Evolutionary conservation across 2,888 invertebrate species (phyloP), one percentile per base, ranked within the genome.

Genomic region (Acronicta alni): DNA sequence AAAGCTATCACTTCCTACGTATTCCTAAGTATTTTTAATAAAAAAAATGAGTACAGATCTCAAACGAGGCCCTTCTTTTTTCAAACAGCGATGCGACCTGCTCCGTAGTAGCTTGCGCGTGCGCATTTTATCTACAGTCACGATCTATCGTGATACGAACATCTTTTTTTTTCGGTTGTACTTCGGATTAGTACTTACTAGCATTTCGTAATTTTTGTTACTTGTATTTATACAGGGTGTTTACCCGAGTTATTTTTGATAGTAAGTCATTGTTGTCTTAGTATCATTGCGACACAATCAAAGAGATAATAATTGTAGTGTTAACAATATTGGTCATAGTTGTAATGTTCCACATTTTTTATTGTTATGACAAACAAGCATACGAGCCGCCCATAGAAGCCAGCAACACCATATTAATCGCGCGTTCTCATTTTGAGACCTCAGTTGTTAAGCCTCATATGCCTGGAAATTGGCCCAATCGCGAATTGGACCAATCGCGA

Each of bases 131-230:
- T 80, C 77, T 62, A 57, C 78, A 68, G 84, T 86, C 86, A 87
- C 86, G 87, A 86, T 82, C 82, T 69, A 67, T 80, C 82, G 82
- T 80, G 81, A 82, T 75, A 76, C 64, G 68, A 59, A 72, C 68
- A 71, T 61, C 77, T 81, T 78, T 76, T 70, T 71, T 75, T 45
- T 69, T 61, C 55, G 23, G 15, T 37, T 52, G 52, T 67, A 57
- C 43, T 47, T 60, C 53, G 43, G 67, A 72, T 77, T 72, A 63
- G 66, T 62, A 62, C 69, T 70, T 54, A 62, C 69, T 70, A 51
- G 48, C 14, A 65, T 77, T 76, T 67, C 72, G 72, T 77, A 65
- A 75, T 58, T 58, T 56, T 49, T 72, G 45, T 66, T 37, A 55
- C 59, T 51, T 32, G 35, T 63, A 18, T 44, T 30, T 41, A 38